Evolutionary conservation across 1,140 invertebrate genomes (phyloP), one percentile per base, ranked within the genome.

Genomic region (Agrilus planipennis): DNA sequence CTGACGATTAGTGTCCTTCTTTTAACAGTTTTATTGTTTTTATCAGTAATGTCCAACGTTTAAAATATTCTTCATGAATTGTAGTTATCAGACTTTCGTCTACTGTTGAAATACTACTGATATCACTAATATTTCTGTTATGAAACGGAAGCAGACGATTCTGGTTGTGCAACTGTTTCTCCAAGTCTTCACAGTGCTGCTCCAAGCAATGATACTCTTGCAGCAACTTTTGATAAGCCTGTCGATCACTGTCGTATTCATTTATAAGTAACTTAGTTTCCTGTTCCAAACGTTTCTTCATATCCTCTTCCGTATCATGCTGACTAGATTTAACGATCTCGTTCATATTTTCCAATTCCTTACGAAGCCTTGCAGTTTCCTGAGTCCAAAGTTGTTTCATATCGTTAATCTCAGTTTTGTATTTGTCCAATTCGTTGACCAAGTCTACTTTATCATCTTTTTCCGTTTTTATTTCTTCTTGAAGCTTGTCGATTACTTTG

Each of bases 151-250:
- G 34, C 3, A 58, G 57, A 2, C 61, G 58, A 6, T 51, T 58
- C n/a, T 63, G 54, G 12, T 53, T 36, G 2, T 61, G 61, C 14
- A 75, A 41, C 47, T 74, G 69, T 28, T 63, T 67, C 48, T 79
- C 69, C 22, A 80, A 47, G 39, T 72, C 71, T 49, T 86, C 83
- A 14, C 64, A 65, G 11, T 76, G 69, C 38, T 79, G 76, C 49
- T 90, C 85, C 20, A 91, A 53, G 15, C 75, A 69, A 45, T 84
- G 77, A 52, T 84, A 84, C 27, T 89, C 82, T 21, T 83, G 79
- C 2, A 94, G 62, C 11, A 92, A 54, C 45, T 83, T 80, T 61
- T 94, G 89, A 52, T 90, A 84, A 22, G 85, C 83, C 17, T 75
- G 71, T 19, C 84, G 68, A 53, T 91, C 88, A 17, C 76, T 71